Evolutionary conservation across 2,797 vertebrate genomes (phyloP), one percentile per base, ranked within the genome.

Genomic region (Danio jaintianensis): DNA sequence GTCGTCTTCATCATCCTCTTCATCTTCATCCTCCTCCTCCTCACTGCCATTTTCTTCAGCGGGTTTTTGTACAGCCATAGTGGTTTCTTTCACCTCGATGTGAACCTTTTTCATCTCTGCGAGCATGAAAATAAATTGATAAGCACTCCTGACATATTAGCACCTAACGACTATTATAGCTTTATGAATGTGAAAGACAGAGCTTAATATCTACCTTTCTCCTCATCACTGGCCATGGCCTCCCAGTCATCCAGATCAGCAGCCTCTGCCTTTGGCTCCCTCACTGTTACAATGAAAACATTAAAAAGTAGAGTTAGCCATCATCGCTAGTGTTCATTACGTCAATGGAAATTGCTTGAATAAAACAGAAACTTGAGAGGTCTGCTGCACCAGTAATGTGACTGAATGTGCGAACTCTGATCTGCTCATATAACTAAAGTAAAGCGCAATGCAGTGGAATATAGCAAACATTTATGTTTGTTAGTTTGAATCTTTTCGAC

Each of bases 21-120:
- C 96, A 0, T 96, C 95, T 0, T 96, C 96, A 0, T 98, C 96
- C 0, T 95, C 95, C 0, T 97, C 96, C 0, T 93, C 93, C 2
- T 93, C 91, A 0, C 89, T 91, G 47, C 76, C 90, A 0, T 88
- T 83, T 18, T 84, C 83, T 13, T 72, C 81, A 2, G 82, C 6
- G 4, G 82, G 42, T 72, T 88, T 43, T 73, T 89, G 95, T 18
- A 79, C 42, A 0, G 48, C 0, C 0, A 66, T 43, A 13, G 78
- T 7, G 1, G 75, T 91, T 82, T 97, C 96, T 88, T 98, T 97
- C 75, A 98, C 96, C 92, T 97, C 96, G 75, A 99, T 98, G 89
- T 97, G 97, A 68, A 98, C 92, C 43, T 95, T 97, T 83, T 96
- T 97, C 87, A 94, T 85, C 86, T 97, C 97, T 97, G 90, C 48